Evolutionary conservation across 2,113 vertebrate species (phyloP).

Genomic region (Panthera leo): DNA sequence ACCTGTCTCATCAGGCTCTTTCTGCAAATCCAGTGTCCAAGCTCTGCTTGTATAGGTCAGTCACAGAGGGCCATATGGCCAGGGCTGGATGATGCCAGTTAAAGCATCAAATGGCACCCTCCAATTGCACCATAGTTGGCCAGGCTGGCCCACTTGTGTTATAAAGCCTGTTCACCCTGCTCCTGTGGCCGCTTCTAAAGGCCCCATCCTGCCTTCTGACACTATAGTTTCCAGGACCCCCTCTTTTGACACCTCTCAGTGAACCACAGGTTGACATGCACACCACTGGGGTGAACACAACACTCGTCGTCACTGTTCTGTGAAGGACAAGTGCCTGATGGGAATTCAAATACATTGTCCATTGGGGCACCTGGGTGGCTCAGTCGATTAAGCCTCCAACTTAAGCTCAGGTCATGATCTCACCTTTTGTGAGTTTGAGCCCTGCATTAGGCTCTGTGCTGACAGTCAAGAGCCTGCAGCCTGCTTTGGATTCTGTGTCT

Average conservation of each 20-base stretch:
- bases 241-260: not conserved
- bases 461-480: too few relatives aligned
- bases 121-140: rapidly evolving
- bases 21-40: not conserved
- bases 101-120: not conserved
- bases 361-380: too few relatives aligned
- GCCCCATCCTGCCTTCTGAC: not conserved
- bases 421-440: too few relatives aligned
- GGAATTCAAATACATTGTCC: not conserved
- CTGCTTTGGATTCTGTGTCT: too few relatives aligned
- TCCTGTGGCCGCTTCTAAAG: not conserved
- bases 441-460: too few relatives aligned
- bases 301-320: not conserved
- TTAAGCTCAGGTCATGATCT: too few relatives aligned
- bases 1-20: not conserved
- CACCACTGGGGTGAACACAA: not conserved
- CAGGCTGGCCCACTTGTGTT: not conserved
- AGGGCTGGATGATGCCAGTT: not conserved
- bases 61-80: not conserved
- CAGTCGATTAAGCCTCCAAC: too few relatives aligned
- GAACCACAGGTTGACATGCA: too few relatives aligned
- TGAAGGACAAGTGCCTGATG: not conserved
- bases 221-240: not conserved
- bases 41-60: not conserved
- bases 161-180: not conserved